Base-by-base conservation (phyloP, 2,113 vertebrate genomes). In the Dendropsophus ebraccatus region DNA sequence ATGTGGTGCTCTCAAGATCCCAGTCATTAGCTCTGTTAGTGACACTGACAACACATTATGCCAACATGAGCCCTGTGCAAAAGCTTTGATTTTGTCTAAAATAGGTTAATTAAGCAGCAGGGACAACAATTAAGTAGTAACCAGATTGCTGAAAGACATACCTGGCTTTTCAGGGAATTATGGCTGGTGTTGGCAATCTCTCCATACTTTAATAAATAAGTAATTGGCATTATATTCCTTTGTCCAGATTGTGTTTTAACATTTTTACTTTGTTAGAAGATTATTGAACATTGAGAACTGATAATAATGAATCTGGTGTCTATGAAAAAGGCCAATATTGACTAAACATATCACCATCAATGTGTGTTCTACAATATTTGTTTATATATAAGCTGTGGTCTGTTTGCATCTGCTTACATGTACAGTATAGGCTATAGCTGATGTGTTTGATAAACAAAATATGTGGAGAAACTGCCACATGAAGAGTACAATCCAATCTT, bases 101-200 rank as follows among this genome's bases (percentile, higher is more conserved):
- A 83, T 56, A 72, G 81, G 62, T 83, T 83, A 83, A 83, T 83
- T 83, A 83, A 72, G 28, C 65, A 83, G 81, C 23, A 82, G 81
- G 47, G 65, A 72, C 47, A 72, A 54, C 70, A 10, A 83, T 83
- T 83, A 54, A 28, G 65, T 16, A 37, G 25, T 52, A 82, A 70
- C 47, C 58, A 67, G 25, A 19, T 60, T 80, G 77, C 37, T 60
- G 30, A 25, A 14, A 41, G 21, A 70, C 67, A 37, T 37, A 70
- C 67, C 67, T 70, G 35, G 19, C 35, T 70, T 69, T 69, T 21
- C 30, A 35, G 30, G 65, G 30, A 19, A 32, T 17, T 25, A 11
- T 70, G 35, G 35, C 0, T 8, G 23, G 67, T 11, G 23, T 70
- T 70, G 35, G 35, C 67, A 23, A 70, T 70, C 23, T 70, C 32